Evolutionary conservation across 2,888 invertebrate genomes (phyloP).

Genomic region (Hyles lineata): DNA sequence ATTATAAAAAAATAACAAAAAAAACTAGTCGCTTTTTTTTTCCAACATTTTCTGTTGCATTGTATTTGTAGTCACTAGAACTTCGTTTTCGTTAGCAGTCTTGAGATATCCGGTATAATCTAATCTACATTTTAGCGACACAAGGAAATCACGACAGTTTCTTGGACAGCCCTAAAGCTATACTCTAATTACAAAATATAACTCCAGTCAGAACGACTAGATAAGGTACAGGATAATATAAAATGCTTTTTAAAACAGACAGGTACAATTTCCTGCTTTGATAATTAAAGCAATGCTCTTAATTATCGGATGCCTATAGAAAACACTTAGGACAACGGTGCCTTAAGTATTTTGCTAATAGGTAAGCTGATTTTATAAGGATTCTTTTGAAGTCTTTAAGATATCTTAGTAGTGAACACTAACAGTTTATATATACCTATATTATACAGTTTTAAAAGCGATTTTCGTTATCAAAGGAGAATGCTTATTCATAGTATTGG

Average conservation of each 20-base stretch:
- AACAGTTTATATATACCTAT: too few relatives aligned
- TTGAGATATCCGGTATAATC: too few relatives aligned
- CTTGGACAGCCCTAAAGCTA: neutral
- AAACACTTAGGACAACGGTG: neutral
- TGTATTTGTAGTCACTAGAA: too few relatives aligned
- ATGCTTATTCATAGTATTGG: too few relatives aligned
- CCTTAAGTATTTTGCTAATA: neutral
- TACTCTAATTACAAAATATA: neutral
- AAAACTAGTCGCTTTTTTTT: too few relatives aligned
- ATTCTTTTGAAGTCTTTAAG: neutral
- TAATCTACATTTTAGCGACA: too few relatives aligned
- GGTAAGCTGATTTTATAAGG: neutral
- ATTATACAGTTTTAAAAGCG: too few relatives aligned
- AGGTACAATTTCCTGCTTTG: neutral
- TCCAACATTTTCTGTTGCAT: too few relatives aligned
- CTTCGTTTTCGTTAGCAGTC: too few relatives aligned
- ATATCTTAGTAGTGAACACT: too few relatives aligned
- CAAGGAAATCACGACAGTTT: neutral
- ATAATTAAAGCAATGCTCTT: constrained; percentile 1
- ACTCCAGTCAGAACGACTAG: neutral
- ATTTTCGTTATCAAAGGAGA: too few relatives aligned
- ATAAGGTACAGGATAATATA: constrained; percentile 9
- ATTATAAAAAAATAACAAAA: too few relatives aligned
- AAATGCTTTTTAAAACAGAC: neutral
- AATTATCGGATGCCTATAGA: constrained; percentile 17